Conservation (phyloP, 2,888 invertebrate species). For the Phaedon cochleariae region DNA sequence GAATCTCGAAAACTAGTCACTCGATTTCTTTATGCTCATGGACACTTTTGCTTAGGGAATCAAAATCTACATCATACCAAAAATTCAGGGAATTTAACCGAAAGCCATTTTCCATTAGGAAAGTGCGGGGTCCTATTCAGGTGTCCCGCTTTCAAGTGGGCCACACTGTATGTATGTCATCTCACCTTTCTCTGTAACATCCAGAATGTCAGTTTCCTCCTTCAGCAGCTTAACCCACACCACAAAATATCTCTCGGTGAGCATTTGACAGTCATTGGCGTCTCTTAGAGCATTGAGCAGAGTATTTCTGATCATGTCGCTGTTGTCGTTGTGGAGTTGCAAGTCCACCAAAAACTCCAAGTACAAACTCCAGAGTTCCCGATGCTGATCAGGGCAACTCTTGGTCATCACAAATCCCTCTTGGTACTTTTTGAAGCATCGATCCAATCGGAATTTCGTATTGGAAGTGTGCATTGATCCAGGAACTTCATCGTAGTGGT, state of each 20-base stretch:
- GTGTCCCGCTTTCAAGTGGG: too few species aligned
- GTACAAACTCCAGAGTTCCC: constrained; percentile 56
- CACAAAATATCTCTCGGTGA: constrained; percentile 53
- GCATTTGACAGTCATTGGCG: constrained; percentile 29
- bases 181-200: constrained; percentile 45
- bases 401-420: constrained; percentile 48
- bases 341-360: constrained; percentile 65
- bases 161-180: too few species aligned
- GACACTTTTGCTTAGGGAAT: too few species aligned
- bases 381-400: constrained; percentile 31
- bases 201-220: constrained; percentile 42
- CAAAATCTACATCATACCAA: too few species aligned
- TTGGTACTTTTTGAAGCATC: constrained; percentile 48
- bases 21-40: too few species aligned
- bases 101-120: too few species aligned
- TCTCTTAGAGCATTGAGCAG: constrained; percentile 53
- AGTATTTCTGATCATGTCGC: constrained; percentile 61
- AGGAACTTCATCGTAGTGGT: constrained; percentile 20
- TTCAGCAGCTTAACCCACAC: constrained; percentile 52
- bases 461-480: constrained; percentile 5
- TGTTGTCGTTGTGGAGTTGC: constrained; percentile 28
- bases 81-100: too few species aligned
- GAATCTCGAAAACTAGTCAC: too few species aligned
- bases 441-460: constrained; percentile 39
- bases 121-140: too few species aligned